Percentiles rank a stretch among this genome's conserved stretches.
These are phyloP conservation scores for Capitulum mitella DNA, from an alignment of 2,888 invertebrate species.

Conservation along the genomic window DNA sequence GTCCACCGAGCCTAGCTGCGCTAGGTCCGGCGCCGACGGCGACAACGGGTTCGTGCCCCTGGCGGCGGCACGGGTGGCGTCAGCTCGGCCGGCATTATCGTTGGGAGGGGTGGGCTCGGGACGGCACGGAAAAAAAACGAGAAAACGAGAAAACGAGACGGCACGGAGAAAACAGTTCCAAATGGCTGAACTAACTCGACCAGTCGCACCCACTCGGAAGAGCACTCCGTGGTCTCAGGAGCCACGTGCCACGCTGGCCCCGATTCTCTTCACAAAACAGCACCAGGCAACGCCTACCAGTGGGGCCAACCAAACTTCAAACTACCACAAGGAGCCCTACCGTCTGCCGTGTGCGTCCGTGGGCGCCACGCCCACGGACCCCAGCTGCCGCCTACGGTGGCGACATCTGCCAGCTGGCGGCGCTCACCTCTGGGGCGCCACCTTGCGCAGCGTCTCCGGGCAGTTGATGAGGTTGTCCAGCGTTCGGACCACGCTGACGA, in stretches of 20 bases:
- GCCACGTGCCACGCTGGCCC: too few species aligned
- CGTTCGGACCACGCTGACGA: constrained; percentile 86
- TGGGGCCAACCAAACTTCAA: too few species aligned
- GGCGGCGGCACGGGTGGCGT: neutral
- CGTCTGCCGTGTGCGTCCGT: too few species aligned
- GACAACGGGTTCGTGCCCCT: constrained; percentile 72
- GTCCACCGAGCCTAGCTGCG: constrained; percentile 78
- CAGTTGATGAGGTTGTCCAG: constrained; percentile 89
- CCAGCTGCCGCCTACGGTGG: too few species aligned
- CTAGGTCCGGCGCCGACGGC: constrained; percentile 74
- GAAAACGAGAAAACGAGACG: neutral
- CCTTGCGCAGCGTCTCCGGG: constrained; percentile 79
- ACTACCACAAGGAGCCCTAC: neutral
- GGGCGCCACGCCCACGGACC: too few species aligned
- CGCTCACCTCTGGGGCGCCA: constrained; percentile 71
- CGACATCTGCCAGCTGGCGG: neutral
- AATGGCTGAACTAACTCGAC: neutral
- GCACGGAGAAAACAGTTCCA: neutral
- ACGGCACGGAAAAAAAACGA: neutral
- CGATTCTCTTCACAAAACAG: too few species aligned
- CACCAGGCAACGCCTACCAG: too few species aligned
- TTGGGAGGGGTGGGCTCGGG: neutral
- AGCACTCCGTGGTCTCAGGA: too few species aligned
- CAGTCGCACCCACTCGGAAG: neutral
- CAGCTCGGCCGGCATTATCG: neutral